phyloP scores from a whole-genome alignment of 2,797 vertebrate genomes.

The Lepilemur ruficaudatus region DNA sequence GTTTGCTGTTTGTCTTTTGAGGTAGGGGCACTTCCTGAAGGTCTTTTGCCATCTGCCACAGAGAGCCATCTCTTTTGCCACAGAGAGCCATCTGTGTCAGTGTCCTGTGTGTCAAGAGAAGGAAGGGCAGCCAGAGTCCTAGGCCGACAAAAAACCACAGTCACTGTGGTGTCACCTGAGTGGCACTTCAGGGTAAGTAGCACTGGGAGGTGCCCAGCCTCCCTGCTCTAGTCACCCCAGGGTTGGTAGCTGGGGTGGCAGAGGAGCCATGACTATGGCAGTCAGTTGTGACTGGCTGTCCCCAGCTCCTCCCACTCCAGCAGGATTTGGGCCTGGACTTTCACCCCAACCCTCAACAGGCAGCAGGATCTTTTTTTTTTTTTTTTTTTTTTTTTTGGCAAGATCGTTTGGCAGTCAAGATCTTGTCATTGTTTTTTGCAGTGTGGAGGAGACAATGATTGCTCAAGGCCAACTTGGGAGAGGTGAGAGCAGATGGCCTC shows the following conservation, averaged over 20 bases:
- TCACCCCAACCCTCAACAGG: background rate
- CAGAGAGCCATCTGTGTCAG: background rate
- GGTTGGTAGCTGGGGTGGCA: fast-evolving
- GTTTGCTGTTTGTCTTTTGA: background rate
- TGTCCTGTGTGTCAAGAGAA: background rate
- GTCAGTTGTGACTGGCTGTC: background rate
- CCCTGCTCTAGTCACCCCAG: background rate
- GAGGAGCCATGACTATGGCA: background rate
- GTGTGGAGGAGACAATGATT: too few relatives aligned
- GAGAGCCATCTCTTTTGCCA: too few relatives aligned
- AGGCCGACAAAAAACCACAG: background rate
- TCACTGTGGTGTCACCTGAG: background rate
- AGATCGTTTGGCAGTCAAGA: background rate
- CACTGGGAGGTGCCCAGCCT: background rate
- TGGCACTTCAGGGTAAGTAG: background rate
- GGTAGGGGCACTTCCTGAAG: background rate
- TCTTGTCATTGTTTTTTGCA: background rate
- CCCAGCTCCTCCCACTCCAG: background rate
- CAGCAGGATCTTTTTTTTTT: background rate
- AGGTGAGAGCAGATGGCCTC: background rate
- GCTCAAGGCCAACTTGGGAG: background rate
- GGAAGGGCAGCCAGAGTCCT: background rate
- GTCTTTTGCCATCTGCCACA: too few relatives aligned
- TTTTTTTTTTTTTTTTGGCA: background rate
- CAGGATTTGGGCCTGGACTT: background rate